Base-by-base conservation (phyloP, 2,797 vertebrate genomes). In the Craterocephalus amniculus region DNA sequence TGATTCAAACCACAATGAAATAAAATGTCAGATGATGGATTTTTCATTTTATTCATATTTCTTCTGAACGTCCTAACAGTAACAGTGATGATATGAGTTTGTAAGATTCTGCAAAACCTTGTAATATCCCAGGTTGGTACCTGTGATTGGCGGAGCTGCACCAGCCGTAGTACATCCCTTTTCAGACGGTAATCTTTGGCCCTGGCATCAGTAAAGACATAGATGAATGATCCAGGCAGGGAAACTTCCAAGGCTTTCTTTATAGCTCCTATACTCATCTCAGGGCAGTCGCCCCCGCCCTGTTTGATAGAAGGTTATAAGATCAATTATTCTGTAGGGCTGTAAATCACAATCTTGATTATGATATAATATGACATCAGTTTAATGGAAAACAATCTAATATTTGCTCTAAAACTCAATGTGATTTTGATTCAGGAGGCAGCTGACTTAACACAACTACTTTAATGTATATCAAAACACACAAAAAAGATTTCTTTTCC, bases 241-340 rank as follows among this genome's bases (percentile, higher is more conserved):
- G 97, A 96, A 38, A 97, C 91, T 78, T 99, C 97, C 86, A 98
- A 88, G 0, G 97, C 97, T 51, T 90, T 94, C 84, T 95, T 95
- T 83, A 99, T 97, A 83, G 97, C 97, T 4, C 95, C 96, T 36
- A 99, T 89, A 0, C 97, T 98, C 97, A 99, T 99, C 92, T 99
- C 97, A 0, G 97, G 97, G 79, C 97, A 99, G 88, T 99, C 97
- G 0, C 97, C 97, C 0, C 97, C 97, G 0, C 97, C 97, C 97
- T 99, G 83, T 11, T 57, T 38, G 48, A 73, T 24, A 76, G 26
- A 75, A 62, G 49, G 16, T 66, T 14, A 81, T 11, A 22, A 49
- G n/a, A 49, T 12, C 45, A 49, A 4, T 49, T 49, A 49, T 49
- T 22, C 20, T 49, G n/a, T 49, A 11, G 9, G n/a, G 45, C 1